Conservation (phyloP, 2,113 vertebrate genomes). For the Psittacula cyanocephala region DNA sequence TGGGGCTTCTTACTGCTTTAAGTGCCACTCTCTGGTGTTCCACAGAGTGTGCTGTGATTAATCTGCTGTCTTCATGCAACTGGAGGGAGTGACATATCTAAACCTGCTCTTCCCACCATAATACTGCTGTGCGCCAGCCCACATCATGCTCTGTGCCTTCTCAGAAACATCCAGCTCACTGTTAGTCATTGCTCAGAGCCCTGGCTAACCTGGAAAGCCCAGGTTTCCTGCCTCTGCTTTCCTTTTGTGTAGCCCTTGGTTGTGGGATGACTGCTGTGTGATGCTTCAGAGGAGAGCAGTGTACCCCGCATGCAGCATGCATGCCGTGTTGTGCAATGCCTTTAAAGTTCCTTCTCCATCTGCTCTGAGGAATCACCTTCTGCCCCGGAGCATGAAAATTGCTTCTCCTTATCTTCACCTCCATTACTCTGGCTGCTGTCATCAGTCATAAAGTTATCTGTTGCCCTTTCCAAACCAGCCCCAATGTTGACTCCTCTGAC, state of each 20-base stretch:
- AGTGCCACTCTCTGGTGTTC: background rate
- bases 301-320: rapidly evolving
- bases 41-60: background rate
- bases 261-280: background rate
- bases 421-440: background rate
- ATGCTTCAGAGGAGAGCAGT: background rate
- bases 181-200: background rate
- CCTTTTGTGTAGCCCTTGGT: rapidly evolving
- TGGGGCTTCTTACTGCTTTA: background rate
- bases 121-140: background rate
- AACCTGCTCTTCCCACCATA: background rate
- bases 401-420: background rate
- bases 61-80: background rate
- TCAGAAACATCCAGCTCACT: background rate
- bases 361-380: background rate
- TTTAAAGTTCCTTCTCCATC: background rate
- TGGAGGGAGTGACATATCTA: background rate
- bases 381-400: background rate
- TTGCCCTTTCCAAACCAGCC: background rate
- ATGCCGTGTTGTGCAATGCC: background rate
- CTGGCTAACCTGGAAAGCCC: background rate
- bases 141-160: background rate
- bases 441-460: background rate
- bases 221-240: background rate
- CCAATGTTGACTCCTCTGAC: background rate